phyloP scores from a whole-genome alignment of 2,888 invertebrate species.

The Omphaloscelis lunosa region DNA sequence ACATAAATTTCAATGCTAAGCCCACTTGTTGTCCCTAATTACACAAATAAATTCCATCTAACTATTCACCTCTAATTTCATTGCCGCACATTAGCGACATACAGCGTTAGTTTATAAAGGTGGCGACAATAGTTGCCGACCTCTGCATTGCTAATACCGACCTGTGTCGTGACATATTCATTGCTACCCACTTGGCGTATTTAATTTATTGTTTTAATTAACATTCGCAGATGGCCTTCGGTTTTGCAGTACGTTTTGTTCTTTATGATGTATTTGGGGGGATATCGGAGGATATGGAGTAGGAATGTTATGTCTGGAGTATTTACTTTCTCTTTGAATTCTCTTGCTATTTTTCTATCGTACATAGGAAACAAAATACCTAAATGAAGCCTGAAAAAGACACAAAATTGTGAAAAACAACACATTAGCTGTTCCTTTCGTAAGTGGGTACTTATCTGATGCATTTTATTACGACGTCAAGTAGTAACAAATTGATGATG shows the following conservation, averaged over 20 bases:
- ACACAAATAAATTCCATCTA: slow-evolving; percentile 55
- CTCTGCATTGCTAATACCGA: slow-evolving; percentile 81
- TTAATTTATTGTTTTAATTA: slow-evolving; percentile 87
- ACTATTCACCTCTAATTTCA: slow-evolving; percentile 65
- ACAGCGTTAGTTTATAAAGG: slow-evolving; percentile 82
- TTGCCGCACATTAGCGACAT: slow-evolving; percentile 80
- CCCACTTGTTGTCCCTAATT: slow-evolving; percentile 52
- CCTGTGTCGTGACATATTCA: slow-evolving; percentile 84
- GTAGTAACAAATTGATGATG: too few species aligned
- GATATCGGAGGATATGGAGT: slow-evolving; percentile 69
- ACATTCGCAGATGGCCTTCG: slow-evolving; percentile 78
- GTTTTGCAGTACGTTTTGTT: slow-evolving; percentile 76
- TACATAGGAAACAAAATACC: neutral
- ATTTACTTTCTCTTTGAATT: slow-evolving; percentile 15
- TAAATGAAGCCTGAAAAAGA: neutral
- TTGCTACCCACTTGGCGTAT: slow-evolving; percentile 78
- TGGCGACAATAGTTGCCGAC: slow-evolving; percentile 81
- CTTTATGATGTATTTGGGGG: slow-evolving; percentile 78
- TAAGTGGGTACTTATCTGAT: too few species aligned
- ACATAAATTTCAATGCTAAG: slow-evolving; percentile 39
- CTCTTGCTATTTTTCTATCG: neutral
- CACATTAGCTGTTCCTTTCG: too few species aligned
- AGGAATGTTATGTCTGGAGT: slow-evolving; percentile 24
- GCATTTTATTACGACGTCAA: neutral
- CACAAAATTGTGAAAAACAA: neutral